These are phyloP conservation scores for Hydrolagus affinis DNA, from an alignment of 2,113 vertebrate genomes.

Conservation along the genomic window DNA sequence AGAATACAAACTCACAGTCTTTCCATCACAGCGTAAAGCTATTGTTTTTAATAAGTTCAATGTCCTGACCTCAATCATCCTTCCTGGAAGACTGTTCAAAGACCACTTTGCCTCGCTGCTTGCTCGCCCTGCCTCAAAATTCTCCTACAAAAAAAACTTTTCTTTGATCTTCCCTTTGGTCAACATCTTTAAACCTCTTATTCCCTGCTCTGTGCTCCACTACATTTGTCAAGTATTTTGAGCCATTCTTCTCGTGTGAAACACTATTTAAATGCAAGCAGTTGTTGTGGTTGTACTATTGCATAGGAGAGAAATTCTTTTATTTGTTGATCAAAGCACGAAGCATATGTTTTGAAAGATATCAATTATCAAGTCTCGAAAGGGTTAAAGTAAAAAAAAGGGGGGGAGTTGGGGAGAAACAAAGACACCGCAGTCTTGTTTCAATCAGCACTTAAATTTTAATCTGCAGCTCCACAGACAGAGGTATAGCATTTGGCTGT, in stretches of 20 bases:
- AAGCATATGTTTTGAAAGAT: not conserved
- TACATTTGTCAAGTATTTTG: not conserved
- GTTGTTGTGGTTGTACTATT: not conserved
- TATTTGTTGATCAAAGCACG: too few relatives aligned
- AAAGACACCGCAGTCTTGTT: not conserved
- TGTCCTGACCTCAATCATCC: too few relatives aligned
- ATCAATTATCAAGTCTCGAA: not conserved
- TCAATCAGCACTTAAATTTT: slow-evolving; percentile 2
- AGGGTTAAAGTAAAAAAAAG: not conserved
- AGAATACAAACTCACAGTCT: too few relatives aligned
- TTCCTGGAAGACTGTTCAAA: too few relatives aligned
- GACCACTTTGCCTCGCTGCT: too few relatives aligned
- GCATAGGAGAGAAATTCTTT: not conserved
- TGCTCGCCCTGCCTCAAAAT: too few relatives aligned
- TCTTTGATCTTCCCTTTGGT: too few relatives aligned
- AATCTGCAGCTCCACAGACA: slow-evolving; percentile 6
- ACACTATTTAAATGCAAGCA: too few relatives aligned
- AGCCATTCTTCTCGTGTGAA: not conserved
- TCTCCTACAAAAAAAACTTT: too few relatives aligned
- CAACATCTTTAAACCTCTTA: not conserved
- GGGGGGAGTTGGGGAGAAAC: not conserved
- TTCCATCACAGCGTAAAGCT: too few relatives aligned
- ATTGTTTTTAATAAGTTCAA: too few relatives aligned
- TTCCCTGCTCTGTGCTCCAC: not conserved
- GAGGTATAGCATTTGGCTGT: not conserved